A percentile compares a stretch with the other conserved stretches of the same genome.
These are phyloP conservation scores for Mormyrops boulengeri DNA, from an alignment of 2,797 vertebrate species.

Conservation along the genomic window DNA sequence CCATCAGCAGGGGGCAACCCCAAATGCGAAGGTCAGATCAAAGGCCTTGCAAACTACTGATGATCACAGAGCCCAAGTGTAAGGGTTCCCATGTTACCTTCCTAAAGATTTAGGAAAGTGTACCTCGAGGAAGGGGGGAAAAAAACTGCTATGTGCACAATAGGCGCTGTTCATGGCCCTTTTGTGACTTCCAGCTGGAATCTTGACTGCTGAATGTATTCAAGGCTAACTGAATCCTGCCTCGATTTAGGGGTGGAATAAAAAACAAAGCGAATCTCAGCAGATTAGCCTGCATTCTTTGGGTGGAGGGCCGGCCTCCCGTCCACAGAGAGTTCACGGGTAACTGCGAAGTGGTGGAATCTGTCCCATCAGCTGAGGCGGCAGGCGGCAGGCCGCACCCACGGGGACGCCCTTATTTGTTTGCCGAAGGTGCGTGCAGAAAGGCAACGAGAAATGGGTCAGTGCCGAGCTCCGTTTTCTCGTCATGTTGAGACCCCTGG, in stretches of 20 bases:
- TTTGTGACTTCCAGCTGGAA: neutral
- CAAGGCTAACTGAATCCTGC: neutral
- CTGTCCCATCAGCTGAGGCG: neutral
- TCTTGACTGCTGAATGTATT: neutral
- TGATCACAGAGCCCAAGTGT: neutral
- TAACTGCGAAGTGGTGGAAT: neutral
- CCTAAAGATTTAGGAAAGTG: neutral
- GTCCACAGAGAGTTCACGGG: neutral
- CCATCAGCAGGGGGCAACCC: neutral
- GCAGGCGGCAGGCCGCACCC: neutral
- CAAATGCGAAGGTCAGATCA: neutral
- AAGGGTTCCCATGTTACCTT: neutral
- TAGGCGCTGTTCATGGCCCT: neutral
- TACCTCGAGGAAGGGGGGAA: neutral
- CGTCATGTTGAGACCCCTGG: neutral
- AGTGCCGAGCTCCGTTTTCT: neutral
- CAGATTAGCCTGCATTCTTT: neutral
- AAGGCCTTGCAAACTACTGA: neutral
- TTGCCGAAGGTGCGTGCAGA: neutral
- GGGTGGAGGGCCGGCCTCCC: neutral
- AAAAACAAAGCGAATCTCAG: neutral
- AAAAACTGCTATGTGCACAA: neutral
- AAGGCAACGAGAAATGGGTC: neutral
- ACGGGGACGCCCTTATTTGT: neutral
- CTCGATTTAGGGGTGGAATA: neutral